Conservation (phyloP, 2,797 vertebrate species). For the Bovichtus variegatus region DNA sequence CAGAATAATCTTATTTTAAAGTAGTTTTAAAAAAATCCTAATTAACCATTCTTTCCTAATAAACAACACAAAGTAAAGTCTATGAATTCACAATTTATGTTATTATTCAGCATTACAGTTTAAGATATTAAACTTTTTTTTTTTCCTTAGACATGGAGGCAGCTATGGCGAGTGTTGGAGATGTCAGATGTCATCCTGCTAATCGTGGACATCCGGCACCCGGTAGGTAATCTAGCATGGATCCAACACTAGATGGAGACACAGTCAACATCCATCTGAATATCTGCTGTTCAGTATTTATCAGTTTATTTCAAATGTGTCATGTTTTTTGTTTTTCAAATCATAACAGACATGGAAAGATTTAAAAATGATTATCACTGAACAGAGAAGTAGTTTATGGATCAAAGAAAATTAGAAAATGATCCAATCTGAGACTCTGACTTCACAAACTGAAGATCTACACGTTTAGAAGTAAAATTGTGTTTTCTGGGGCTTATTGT, state of each 20-base stretch:
- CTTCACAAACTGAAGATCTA: neutral
- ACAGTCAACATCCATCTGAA: slow-evolving; percentile 22
- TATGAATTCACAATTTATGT: no score
- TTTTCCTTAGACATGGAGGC: slow-evolving; percentile 98
- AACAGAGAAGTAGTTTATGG: neutral
- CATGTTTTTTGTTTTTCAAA: neutral
- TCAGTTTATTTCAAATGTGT: neutral
- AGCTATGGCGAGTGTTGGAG: slow-evolving; percentile 95
- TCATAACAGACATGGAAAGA: neutral
- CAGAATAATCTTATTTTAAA: neutral
- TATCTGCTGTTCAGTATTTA: neutral
- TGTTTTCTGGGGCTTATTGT: neutral
- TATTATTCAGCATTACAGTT: no score
- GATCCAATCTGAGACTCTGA: neutral
- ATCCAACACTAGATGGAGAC: slow-evolving; percentile 75
- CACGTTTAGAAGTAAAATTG: neutral
- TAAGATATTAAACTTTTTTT: no score
- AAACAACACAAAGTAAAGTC: no score
- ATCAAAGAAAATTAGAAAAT: neutral
- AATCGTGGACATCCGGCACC: slow-evolving; percentile 93
- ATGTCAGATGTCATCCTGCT: slow-evolving; percentile 95
- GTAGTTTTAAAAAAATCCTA: neutral
- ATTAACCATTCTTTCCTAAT: neutral
- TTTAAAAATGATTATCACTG: neutral
- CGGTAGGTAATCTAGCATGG: slow-evolving; percentile 81